Base-by-base conservation (phyloP, 2,888 invertebrate species). In the Mechanitis mazaeus region DNA sequence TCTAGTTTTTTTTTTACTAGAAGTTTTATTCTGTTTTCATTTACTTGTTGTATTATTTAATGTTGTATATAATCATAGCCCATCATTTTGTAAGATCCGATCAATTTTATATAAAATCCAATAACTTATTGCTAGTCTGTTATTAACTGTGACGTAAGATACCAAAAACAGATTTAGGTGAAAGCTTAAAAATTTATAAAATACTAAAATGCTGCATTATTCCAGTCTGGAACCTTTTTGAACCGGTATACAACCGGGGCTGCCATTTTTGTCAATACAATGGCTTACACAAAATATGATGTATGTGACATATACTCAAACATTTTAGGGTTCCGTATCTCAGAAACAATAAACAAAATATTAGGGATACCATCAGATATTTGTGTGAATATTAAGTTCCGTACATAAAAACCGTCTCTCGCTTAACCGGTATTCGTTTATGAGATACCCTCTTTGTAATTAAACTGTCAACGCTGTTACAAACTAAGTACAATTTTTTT, bases 211-310 rank as follows among this genome's bases (percentile, higher is more conserved):
- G 57, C 56, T 60, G 45, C 45, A 54, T 57, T 54, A 50, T 58
- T 62, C 54, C 42, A 50, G 54, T 55, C 45, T 33, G 31, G 53
- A 54, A 56, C 20, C 63, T 56, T 60, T 45, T 64, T 64, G 42
- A 54, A 53, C 47, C 56, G 65, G 55, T 55, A 64, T 64, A 55
- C 35, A 61, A 61, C 38, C 56, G 33, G 45, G 54, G 42, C 45
- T 45, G 59, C 64, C 66, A 61, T 64, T 58, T 66, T 60, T 33
- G 56, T 64, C 59, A 55, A 56, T 59, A 66, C 64, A 66, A 66
- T 61, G 59, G 58, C 64, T 58, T 59, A 61, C 59, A 59, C 42
- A 58, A 53, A 47, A 55, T 50, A 12, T 46, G 35, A 9, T 33
- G 28, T 47, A 46, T 33, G 47, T 54, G 45, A 20, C 42, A 5